Evolutionary conservation across 2,113 vertebrate species (phyloP), one percentile per base, ranked within the genome.

Genomic region (Stigmatopora nigra): DNA sequence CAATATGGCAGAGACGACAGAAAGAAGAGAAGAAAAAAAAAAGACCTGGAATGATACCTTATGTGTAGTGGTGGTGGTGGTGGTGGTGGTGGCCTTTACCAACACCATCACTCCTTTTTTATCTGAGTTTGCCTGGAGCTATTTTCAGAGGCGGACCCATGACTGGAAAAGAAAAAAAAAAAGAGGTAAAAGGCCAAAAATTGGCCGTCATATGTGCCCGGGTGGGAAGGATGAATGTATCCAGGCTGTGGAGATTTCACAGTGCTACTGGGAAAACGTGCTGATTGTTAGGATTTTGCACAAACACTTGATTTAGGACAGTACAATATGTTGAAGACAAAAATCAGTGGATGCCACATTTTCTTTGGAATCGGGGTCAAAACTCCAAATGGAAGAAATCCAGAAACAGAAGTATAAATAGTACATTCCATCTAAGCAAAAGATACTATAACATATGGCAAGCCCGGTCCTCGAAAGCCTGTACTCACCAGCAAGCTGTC

Each of bases 171-270:
- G 68, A 66, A 69, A 62, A 17, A 66, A 69, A 62, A 17, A 68
- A 13, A 6, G 19, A 65, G 65, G 74, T 61, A 61, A 75, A 81
- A 72, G 65, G 82, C 72, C 70, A 64, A 76, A 76, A 84, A 63
- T 76, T 69, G 61, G 78, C 74, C 16, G 36, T 69, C 20, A 52
- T 31, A 45, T 51, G 46, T 79, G 86, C 73, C 83, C 45, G 11
- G 81, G 82, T n/a, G n/a, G 85, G 73, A 71, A 52, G 15, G 70
- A 78, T 65, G 65, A 64, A 83, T 86, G 78, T 73, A 88, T 17
- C 76, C 48, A 15, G 3, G 3, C 47, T 10, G 53, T 71, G 64
- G 71, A 67, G 61, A 47, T 57, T 35, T 57, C 70, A 63, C 55
- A 5, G 52, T 4, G 13, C 38, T 15, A 11, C 58, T 65, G 7